phyloP scores from a whole-genome alignment of 2,797 vertebrate species.

The Miichthys miiuy region DNA sequence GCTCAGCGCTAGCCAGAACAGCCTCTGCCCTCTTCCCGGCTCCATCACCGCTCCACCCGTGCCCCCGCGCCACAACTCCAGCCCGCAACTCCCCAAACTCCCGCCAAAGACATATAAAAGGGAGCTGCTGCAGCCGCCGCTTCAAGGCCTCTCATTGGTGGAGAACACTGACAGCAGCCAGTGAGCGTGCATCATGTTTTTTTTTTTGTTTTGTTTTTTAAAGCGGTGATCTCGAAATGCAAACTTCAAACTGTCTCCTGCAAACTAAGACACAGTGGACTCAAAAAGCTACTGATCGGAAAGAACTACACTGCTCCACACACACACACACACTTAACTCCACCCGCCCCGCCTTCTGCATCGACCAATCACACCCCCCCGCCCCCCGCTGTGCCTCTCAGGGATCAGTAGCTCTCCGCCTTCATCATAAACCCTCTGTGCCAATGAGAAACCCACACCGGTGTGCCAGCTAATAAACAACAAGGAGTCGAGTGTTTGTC shows the following conservation, averaged over 20 bases:
- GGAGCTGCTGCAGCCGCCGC: slow-evolving; percentile 89
- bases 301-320: slow-evolving; percentile 54
- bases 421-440: slow-evolving; percentile 87
- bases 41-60: slow-evolving; percentile 89
- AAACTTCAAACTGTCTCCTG: slow-evolving; percentile 56
- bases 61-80: slow-evolving; percentile 93
- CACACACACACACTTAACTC: slow-evolving; percentile 43
- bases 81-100: slow-evolving; percentile 94
- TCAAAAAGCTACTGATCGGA: slow-evolving; percentile 77
- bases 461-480: slow-evolving; percentile 83
- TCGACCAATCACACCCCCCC: slow-evolving; percentile 35
- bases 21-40: slow-evolving; percentile 80
- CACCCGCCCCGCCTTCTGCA: slow-evolving; percentile 41
- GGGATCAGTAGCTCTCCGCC: slow-evolving; percentile 89
- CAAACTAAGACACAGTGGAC: slow-evolving; percentile 57
- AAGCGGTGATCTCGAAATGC: slow-evolving; percentile 42
- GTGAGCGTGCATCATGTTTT: slow-evolving; percentile 76
- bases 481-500: slow-evolving; percentile 50
- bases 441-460: slow-evolving; percentile 85
- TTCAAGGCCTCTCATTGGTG: slow-evolving; percentile 92
- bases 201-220: not conserved
- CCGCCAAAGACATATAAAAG: slow-evolving; percentile 99
- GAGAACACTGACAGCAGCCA: slow-evolving; percentile 94
- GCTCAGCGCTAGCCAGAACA: slow-evolving; percentile 88
- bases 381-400: slow-evolving; percentile 83